These are phyloP conservation scores for Tineola bisselliella DNA, from an alignment of 2,888 invertebrate species.

Conservation along the genomic window DNA sequence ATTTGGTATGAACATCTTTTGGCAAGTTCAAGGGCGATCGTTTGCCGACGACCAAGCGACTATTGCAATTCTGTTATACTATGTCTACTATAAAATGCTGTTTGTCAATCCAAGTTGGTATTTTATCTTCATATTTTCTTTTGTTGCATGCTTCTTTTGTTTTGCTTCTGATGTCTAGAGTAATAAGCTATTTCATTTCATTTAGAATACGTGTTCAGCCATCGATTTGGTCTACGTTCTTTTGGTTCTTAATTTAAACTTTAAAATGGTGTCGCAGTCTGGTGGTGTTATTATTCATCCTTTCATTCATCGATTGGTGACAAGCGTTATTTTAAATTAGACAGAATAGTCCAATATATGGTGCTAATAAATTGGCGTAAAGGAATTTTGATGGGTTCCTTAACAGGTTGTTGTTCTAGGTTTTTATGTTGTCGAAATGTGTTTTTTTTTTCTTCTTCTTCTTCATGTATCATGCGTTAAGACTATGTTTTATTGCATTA, in stretches of 20 bases:
- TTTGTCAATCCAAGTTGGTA: too few relatives aligned
- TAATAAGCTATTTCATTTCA: too few relatives aligned
- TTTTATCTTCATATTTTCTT: too few relatives aligned
- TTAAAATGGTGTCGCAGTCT: too few relatives aligned
- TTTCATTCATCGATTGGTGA: too few relatives aligned
- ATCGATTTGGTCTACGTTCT: too few relatives aligned
- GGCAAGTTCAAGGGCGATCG: conserved; percentile 10
- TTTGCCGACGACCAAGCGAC: background rate
- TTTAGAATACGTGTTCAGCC: too few relatives aligned
- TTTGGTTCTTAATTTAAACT: too few relatives aligned
- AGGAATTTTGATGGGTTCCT: conserved; percentile 8
- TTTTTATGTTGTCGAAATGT: background rate
- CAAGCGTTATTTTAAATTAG: conserved; percentile 1
- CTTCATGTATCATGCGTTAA: too few relatives aligned
- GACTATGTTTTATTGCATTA: background rate
- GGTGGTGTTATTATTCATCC: too few relatives aligned
- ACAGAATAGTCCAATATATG: background rate
- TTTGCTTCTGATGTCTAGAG: too few relatives aligned
- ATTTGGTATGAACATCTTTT: conserved; percentile 1
- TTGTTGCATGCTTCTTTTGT: too few relatives aligned
- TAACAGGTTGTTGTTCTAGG: conserved; percentile 2
- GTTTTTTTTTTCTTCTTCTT: background rate
- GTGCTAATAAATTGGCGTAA: conserved; percentile 5
- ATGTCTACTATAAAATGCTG: background rate
- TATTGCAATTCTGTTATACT: background rate